These are phyloP conservation scores for Ctena decussata DNA, from an alignment of 2,888 invertebrate species.

Conservation along the genomic window DNA sequence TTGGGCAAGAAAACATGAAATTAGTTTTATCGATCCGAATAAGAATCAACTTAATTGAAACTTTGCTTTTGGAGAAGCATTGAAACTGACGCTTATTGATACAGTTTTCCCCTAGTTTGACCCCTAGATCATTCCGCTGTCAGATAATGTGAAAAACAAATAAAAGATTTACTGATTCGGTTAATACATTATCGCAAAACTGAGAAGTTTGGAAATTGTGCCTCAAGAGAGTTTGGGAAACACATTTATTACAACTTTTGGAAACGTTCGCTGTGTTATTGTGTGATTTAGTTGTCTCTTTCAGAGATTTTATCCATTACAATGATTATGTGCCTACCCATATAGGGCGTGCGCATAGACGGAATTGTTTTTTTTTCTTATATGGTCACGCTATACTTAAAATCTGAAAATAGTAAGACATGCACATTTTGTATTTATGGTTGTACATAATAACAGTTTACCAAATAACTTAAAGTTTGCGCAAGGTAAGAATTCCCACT, in stretches of 20 bases:
- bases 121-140: conserved; percentile 6
- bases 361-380: too few relatives aligned
- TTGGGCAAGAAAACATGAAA: conserved; percentile 40
- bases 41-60: conserved; percentile 15
- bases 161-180: conserved; percentile 1
- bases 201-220: not conserved
- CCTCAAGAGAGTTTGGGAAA: not conserved
- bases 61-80: conserved; percentile 7
- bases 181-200: not conserved
- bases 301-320: not conserved
- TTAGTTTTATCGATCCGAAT: conserved; percentile 28
- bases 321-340: not conserved
- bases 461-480: too few relatives aligned
- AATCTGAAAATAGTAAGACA: too few relatives aligned
- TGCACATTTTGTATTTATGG: too few relatives aligned
- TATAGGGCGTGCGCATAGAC: not conserved
- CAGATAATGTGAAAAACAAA: conserved; percentile 12
- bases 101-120: conserved; percentile 6
- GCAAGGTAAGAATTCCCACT: too few relatives aligned
- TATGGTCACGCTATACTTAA: too few relatives aligned
- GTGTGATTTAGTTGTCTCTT: conserved; percentile 4
- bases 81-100: conserved; percentile 23
- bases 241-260: conserved; percentile 5
- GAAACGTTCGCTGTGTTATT: not conserved
- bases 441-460: too few relatives aligned